These are phyloP conservation scores for Pammene fasciana DNA, from an alignment of 2,888 invertebrate species.

Conservation along the genomic window DNA sequence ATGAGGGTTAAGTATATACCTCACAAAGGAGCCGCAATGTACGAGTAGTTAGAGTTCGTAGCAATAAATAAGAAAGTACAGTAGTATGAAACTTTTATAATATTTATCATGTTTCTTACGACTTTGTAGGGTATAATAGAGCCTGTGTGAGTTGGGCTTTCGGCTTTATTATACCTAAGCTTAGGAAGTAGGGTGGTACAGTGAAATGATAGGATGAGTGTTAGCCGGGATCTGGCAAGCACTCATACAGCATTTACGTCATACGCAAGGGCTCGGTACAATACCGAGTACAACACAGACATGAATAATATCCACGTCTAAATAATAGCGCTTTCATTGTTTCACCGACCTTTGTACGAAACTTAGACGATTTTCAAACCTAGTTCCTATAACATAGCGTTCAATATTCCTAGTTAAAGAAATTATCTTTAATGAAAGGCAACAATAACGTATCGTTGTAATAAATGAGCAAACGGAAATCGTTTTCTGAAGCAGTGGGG, in stretches of 20 bases:
- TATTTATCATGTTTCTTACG: slow-evolving; percentile 20
- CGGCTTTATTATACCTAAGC: not conserved
- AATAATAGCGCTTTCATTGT: slow-evolving; percentile 40
- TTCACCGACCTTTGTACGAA: slow-evolving; percentile 29
- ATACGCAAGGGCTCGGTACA: slow-evolving; percentile 15
- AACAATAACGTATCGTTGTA: slow-evolving; percentile 35
- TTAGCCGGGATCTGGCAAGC: slow-evolving; percentile 8
- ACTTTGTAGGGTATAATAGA: slow-evolving; percentile 11
- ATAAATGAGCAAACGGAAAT: slow-evolving; percentile 37
- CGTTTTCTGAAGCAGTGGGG: slow-evolving; percentile 14
- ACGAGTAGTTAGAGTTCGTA: slow-evolving; percentile 11
- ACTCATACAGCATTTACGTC: slow-evolving; percentile 27
- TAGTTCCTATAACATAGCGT: slow-evolving; percentile 21
- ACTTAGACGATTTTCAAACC: slow-evolving; percentile 4
- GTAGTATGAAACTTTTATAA: slow-evolving; percentile 33
- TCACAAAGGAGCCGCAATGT: slow-evolving; percentile 11
- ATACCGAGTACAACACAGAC: slow-evolving; percentile 26
- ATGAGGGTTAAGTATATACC: too few species aligned
- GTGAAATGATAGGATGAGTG: not conserved
- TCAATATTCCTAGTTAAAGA: slow-evolving; percentile 6
- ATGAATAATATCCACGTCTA: slow-evolving; percentile 38
- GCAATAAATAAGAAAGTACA: slow-evolving; percentile 34
- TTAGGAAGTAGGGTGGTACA: slow-evolving; percentile 2
- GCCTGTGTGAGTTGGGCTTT: not conserved
- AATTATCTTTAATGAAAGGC: slow-evolving; percentile 38